Evolutionary conservation across 2,113 vertebrate species (phyloP), one percentile per base, ranked within the genome.

Genomic region (Saguinus imperator): DNA sequence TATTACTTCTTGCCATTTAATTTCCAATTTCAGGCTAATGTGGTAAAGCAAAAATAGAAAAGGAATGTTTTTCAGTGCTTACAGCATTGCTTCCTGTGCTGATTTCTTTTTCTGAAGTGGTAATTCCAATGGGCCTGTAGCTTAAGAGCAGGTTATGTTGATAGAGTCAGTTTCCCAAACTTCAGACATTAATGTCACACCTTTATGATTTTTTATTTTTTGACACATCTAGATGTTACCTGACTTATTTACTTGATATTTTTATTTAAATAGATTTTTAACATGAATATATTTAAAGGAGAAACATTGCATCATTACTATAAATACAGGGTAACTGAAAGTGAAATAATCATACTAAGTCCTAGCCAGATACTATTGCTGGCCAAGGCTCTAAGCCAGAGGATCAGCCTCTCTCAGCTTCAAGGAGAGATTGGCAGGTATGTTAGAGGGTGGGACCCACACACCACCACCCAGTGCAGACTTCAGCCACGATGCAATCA

Each of bases 71-170:
- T 73, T 27, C 23, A 48, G 57, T 20, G 32, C 50, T 70, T 52
- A n/a, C 6, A 1, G 0, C 8, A 4, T 16, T 5, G 1, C 6
- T 50, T 83, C 45, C 13, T 23, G 0, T 12, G 4, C 55, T n/a
- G 5, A 48, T n/a, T 73, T 55, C 48, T 81, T 43, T 66, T 11
- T 83, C 50, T 37, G 0, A 72, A 4, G 64, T 27, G 29, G 29
- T 70, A 37, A 4, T 7, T 89, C 73, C 45, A 20, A 32, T 40
- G 48, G 35, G 21, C 48, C 57, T 43, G 25, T 25, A 12, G 66
- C 81, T 76, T 52, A 57, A 64, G n/a, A 72, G 25, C 58, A 40
- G 43, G 6, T 48, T 64, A 2, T 5, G 6, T 14, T 7, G 29
- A 40, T 23, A 43, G 35, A 72, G 66, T 32, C 23, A 6, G 1